Evolutionary conservation across 1,140 invertebrate genomes (phyloP).

Genomic region (Drosophila erecta): DNA sequence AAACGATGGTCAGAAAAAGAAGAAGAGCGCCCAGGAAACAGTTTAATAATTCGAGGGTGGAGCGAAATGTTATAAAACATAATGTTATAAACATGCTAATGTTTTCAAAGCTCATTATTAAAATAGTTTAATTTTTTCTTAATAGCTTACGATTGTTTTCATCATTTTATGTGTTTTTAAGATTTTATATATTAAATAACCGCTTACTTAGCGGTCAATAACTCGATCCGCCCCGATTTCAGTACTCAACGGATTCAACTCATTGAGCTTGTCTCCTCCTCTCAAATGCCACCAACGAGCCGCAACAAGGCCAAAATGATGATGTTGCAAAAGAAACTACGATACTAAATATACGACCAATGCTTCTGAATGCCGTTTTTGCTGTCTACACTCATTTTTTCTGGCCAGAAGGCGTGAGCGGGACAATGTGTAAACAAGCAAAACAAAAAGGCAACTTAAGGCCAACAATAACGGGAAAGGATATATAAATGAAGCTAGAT

Average conservation of each 20-base stretch:
- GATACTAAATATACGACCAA: constrained; percentile 74
- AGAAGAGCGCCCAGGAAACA: constrained; percentile 8
- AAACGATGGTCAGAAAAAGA: constrained; percentile 47
- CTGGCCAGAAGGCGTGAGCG: constrained; percentile 67
- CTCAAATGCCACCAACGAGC: constrained; percentile 17
- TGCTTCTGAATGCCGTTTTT: constrained; percentile 66
- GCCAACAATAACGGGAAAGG: constrained; percentile 20
- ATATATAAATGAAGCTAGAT: constrained; percentile 23
- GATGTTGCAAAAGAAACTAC: constrained; percentile 78
- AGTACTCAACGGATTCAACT: constrained; percentile 36
- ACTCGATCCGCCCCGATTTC: constrained; percentile 7
- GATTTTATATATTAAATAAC: background rate
- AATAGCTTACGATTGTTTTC: too few relatives aligned
- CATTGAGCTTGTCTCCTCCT: constrained; percentile 30
- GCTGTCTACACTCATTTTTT: constrained; percentile 46
- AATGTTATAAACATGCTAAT: background rate
- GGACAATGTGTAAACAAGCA: constrained; percentile 74
- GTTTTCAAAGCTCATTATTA: background rate
- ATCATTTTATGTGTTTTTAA: too few relatives aligned
- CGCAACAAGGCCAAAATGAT: constrained; percentile 64
- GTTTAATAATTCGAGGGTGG: constrained; percentile 14
- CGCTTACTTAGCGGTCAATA: background rate
- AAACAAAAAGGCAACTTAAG: constrained; percentile 52
- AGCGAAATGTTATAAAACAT: background rate
- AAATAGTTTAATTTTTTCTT: too few relatives aligned